Conservation (phyloP, 2,888 invertebrate genomes). For the Chloroclystis v-ata region DNA sequence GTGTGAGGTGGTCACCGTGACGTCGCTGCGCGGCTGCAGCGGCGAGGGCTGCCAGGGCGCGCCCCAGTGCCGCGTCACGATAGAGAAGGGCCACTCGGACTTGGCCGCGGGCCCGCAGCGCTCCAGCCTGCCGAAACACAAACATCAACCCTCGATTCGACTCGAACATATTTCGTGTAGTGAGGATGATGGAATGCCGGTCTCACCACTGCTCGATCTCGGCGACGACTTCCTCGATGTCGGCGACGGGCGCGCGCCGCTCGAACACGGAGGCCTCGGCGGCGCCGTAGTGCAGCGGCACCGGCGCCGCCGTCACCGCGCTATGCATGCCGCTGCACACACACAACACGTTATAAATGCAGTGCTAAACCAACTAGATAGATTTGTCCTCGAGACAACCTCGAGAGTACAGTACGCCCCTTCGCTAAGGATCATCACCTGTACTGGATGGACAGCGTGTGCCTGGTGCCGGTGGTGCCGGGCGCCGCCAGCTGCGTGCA, state of each 20-base stretch:
- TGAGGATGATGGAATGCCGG: too few species aligned
- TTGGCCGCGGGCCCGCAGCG: conserved; percentile 30
- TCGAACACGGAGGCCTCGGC: conserved; percentile 64
- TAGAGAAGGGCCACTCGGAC: conserved; percentile 59
- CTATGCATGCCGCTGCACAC: conserved; percentile 48
- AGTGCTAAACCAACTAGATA: too few species aligned
- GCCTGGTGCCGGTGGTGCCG: conserved; percentile 58
- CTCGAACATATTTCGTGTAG: too few species aligned
- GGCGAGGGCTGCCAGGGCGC: conserved; percentile 49
- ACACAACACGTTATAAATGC: neutral
- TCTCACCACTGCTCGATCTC: conserved; percentile 43
- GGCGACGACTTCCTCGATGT: conserved; percentile 46
- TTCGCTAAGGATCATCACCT: too few species aligned
- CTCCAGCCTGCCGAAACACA: conserved; percentile 42
- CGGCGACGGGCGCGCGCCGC: conserved; percentile 41
- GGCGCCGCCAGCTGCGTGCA: conserved; percentile 53
- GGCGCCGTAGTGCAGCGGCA: conserved; percentile 63
- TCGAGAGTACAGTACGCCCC: too few species aligned
- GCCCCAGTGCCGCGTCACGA: conserved; percentile 52
- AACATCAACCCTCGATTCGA: neutral
- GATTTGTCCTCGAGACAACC: too few species aligned
- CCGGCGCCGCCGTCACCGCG: conserved; percentile 57
- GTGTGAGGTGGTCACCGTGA: conserved; percentile 55
- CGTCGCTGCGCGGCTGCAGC: conserved; percentile 59
- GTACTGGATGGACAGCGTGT: conserved; percentile 58